Conservation (phyloP, 1,140 invertebrate species). For the Eumaeus atala region DNA sequence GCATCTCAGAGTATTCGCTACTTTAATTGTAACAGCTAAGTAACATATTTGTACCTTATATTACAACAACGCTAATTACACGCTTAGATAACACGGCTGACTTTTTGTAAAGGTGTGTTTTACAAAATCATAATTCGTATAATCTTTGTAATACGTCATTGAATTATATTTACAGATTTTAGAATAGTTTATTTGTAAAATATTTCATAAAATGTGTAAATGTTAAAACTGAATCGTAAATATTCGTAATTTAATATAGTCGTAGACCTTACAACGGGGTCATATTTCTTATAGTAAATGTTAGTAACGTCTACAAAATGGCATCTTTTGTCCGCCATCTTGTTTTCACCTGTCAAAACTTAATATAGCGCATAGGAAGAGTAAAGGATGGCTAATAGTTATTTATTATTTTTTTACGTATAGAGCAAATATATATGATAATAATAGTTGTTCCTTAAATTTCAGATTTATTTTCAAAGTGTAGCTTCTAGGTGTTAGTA, state of each 20-base stretch:
- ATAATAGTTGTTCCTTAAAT: constrained; percentile 8
- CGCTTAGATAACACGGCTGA: no score
- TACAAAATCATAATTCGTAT: no score
- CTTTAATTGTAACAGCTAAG: no score
- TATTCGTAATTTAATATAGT: constrained; percentile 1
- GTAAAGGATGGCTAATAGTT: constrained; percentile 6
- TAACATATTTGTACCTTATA: no score
- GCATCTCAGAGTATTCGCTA: no score
- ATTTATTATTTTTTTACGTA: constrained; percentile 10
- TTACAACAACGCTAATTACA: no score
- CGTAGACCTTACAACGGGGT: neutral
- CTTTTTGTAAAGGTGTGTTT: neutral
- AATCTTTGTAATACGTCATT: constrained; percentile 1
- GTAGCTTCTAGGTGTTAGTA: constrained; percentile 10
- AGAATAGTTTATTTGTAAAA: constrained; percentile 6
- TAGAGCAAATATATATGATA: constrained; percentile 1
- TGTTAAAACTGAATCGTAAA: neutral
- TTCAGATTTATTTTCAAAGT: constrained; percentile 6
- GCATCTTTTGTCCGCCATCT: neutral
- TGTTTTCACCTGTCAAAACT: constrained; percentile 2
- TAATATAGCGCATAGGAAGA: constrained; percentile 2
- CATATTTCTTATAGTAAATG: neutral
- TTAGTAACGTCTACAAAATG: neutral
- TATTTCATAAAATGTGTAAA: constrained; percentile 6
- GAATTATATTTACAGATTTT: constrained; percentile 10